Base-by-base conservation (phyloP, 2,888 invertebrate genomes). In the Microdon myrmicae region DNA sequence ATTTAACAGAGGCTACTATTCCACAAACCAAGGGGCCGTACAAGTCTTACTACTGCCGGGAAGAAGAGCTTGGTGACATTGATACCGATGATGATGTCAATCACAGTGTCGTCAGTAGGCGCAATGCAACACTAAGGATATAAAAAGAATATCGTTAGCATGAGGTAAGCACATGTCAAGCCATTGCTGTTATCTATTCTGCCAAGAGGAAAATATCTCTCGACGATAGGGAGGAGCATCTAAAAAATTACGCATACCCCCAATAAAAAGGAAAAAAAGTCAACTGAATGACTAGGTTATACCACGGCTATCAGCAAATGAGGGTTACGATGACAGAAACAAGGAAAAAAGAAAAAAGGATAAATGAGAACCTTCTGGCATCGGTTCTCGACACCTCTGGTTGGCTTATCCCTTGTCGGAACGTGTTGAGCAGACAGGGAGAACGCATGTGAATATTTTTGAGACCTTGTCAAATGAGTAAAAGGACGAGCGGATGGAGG, bases 11-110 rank as follows among this genome's bases (percentile, higher is more conserved):
- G 64, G 53, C 64, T 37, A 44, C 45, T 45, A 29, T 51, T 51
- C 45, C 56, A 61, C 49, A 61, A 48, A 22, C 6, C 20, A 10
- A 35, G 19, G 35, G 12, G 34, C 23, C n/a, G 20, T 17, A 10
- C 12, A 13, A 29, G 41, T 26, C 41, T 13, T 20, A 29, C 6
- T 3, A 19, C 4, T 7, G 3, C 10, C 8, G 22, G 32, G 25
- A 17, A 56, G 20, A 20, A 12, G 8, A 29, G 39, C 23, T 23
- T 12, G 23, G 17, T 31, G 4, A 64, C 49, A 39, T 41, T 49
- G 49, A 41, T 41, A 17, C 22, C 41, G 51, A 64, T 64, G 51
- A 64, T 58, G 64, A 64, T 64, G 53, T 64, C 58, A 64, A 64
- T 58, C 25, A 37, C 58, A 13, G 39, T 14, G 23, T 45, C 20